Conservation (phyloP, 2,797 vertebrate genomes). For the Phoebastria nigripes region DNA sequence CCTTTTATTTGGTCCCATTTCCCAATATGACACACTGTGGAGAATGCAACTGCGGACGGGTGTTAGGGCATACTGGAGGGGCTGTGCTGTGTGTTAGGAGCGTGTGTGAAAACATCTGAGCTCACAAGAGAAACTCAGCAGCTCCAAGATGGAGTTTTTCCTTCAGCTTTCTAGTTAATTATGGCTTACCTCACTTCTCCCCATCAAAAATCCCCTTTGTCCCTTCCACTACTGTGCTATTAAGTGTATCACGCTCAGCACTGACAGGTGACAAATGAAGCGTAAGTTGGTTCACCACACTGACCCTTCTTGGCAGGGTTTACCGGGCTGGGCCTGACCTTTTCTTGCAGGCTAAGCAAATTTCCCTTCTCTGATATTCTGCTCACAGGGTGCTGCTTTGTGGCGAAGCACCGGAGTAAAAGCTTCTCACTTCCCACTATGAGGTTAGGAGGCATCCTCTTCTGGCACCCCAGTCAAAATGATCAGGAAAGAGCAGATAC, state of each 20-base stretch:
- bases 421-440: neutral
- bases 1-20: neutral
- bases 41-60: neutral
- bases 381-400: neutral
- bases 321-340: constrained; percentile 1
- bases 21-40: neutral
- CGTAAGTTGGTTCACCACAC: neutral
- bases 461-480: neutral
- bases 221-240: neutral
- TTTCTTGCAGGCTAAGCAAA: constrained; percentile 33
- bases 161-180: neutral
- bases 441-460: neutral
- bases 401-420: neutral
- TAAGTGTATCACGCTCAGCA: neutral
- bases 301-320: constrained; percentile 25
- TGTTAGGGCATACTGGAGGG: neutral
- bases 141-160: neutral
- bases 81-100: neutral
- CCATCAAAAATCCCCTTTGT: constrained; percentile 17
- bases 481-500: neutral
- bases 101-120: neutral
- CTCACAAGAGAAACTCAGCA: neutral
- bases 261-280: constrained; percentile 56
- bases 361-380: constrained; percentile 17
- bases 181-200: neutral